Base-by-base conservation (phyloP, 2,888 invertebrate species). In the Stratiomys singularior region DNA sequence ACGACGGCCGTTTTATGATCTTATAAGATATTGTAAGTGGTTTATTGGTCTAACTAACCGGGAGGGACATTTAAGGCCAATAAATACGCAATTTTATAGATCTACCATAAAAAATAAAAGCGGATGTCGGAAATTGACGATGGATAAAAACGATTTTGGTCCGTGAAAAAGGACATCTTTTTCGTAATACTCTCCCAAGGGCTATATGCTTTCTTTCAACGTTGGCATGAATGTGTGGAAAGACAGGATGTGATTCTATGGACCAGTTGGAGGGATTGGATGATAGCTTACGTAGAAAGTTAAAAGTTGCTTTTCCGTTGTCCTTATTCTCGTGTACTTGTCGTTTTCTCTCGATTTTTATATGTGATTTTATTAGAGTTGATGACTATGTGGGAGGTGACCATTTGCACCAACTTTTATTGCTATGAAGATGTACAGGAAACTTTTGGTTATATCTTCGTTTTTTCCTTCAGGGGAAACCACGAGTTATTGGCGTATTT, bases 61-160 rank as follows among this genome's bases (percentile, higher is more conserved):
- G 77, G 79, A 81, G 81, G 79, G 81, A 81, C 81, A 81, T 82
- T 82, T 81, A 82, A 82, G 81, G 80, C 82, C 81, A 82, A 82
- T 82, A 82, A 82, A 82, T 81, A 81, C 80, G 81, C 82, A 81
- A 81, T 82, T 82, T 82, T 82, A 82, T 82, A 82, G 82, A 82
- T 82, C 81, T 79, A 23, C 78, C 63, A 77, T 72, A 77, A 64
- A 77, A 71, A 77, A 72, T 64, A 72, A 52, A 64, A 77, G 63
- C 56, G 72, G 25, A 64, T 56, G 66, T 67, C 77, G 69, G 79
- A 60, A 78, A 79, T 78, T 78, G 78, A 77, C 76, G 78, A 72
- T 66, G 78, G 71, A 79, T 72, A 76, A 78, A 78, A 76, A 64
- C 44, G 74, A 56, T 30, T 72, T 69, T 52, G 25, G 52, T 58